phyloP scores from a whole-genome alignment of 2,888 invertebrate species.

The Torymus texanus region DNA sequence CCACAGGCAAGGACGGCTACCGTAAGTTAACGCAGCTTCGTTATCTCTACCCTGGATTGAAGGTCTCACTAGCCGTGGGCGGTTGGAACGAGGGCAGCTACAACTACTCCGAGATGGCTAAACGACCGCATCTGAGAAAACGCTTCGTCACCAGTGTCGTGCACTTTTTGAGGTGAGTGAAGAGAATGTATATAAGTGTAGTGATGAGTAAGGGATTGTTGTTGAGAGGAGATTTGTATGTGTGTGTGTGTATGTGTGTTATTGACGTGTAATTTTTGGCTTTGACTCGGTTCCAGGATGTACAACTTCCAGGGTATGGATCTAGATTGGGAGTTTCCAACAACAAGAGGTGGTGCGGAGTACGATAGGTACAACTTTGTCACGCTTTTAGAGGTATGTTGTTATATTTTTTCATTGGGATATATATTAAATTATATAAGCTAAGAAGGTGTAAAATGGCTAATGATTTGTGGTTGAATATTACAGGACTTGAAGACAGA shows the following conservation, averaged over 20 bases:
- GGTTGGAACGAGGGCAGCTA: constrained; percentile 94
- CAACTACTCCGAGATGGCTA: constrained; percentile 83
- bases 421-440: too few species aligned
- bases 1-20: constrained; percentile 75
- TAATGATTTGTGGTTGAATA: constrained; percentile 2
- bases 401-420: too few species aligned
- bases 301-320: constrained; percentile 87
- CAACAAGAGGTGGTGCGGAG: constrained; percentile 83
- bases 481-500: constrained; percentile 83
- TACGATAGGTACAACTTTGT: constrained; percentile 88
- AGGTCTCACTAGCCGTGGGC: constrained; percentile 87
- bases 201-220: constrained; percentile 28
- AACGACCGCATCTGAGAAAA: constrained; percentile 79
- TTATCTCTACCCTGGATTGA: constrained; percentile 81
- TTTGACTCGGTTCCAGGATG: constrained; percentile 76
- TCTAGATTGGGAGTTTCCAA: constrained; percentile 91
- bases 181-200: neutral
- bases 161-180: constrained; percentile 80
- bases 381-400: constrained; percentile 82
- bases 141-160: constrained; percentile 84
- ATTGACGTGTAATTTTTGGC: too few species aligned
- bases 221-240: too few species aligned
- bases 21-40: constrained; percentile 82
- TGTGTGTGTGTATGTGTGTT: constrained; percentile 1
- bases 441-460: neutral